A percentile compares a stretch with the other conserved stretches of the same genome.
phyloP scores from a whole-genome alignment of 2,797 vertebrate species.

The Falco naumanni region DNA sequence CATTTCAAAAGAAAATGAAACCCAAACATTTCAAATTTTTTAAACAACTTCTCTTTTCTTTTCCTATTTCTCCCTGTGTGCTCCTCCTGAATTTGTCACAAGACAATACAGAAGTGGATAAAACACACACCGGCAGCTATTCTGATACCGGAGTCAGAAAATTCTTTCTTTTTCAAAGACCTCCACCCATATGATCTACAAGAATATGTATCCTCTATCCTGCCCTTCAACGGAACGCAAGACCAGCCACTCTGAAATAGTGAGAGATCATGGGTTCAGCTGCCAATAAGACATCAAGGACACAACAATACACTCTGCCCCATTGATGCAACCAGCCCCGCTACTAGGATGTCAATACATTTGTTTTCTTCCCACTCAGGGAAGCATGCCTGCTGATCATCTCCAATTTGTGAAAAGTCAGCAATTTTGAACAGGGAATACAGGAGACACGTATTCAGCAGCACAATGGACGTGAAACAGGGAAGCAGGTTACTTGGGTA shows the following conservation, averaged over 20 bases:
- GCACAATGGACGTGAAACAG: not conserved
- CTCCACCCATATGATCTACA: not conserved
- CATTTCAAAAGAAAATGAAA: not conserved
- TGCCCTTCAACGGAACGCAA: not conserved
- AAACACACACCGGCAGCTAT: not conserved
- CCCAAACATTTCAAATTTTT: not conserved
- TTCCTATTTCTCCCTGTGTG: not conserved
- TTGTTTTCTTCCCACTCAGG: not conserved
- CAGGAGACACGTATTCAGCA: not conserved
- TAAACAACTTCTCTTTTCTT: not conserved
- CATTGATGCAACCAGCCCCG: not conserved
- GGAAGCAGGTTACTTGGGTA: conserved; percentile 42
- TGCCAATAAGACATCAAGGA: not conserved
- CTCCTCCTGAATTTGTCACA: not conserved
- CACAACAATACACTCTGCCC: not conserved
- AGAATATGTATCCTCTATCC: not conserved
- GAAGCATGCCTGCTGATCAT: not conserved
- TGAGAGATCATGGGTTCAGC: not conserved
- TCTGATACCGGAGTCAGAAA: not conserved
- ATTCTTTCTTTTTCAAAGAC: not conserved
- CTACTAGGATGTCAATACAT: not conserved
- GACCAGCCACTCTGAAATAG: not conserved
- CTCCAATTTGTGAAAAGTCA: not conserved
- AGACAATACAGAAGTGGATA: not conserved
- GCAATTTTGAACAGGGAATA: not conserved